These are phyloP conservation scores for Tricholaema leucomelas DNA, from an alignment of 2,113 vertebrate species.

Conservation along the genomic window DNA sequence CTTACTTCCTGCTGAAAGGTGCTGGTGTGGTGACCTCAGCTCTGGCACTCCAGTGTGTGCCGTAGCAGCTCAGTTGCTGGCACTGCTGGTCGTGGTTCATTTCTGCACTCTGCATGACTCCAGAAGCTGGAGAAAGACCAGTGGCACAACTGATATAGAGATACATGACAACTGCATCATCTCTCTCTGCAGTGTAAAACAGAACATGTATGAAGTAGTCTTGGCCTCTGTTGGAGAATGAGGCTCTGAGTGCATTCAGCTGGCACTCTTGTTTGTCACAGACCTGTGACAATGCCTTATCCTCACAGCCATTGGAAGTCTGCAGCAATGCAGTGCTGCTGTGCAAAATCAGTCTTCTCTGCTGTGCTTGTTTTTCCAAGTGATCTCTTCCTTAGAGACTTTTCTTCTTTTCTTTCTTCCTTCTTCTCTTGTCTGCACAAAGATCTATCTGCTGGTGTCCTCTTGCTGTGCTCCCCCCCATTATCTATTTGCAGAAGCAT, in stretches of 20 bases:
- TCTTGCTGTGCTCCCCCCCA: fast-evolving
- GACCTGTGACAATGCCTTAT: background rate
- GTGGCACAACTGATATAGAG: background rate
- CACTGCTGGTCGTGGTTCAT: background rate
- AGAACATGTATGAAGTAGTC: background rate
- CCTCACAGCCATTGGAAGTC: background rate
- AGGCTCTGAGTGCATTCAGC: background rate
- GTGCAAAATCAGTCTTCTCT: background rate
- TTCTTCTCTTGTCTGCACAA: background rate
- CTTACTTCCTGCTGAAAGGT: background rate
- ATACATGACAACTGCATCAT: background rate
- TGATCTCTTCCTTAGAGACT: background rate
- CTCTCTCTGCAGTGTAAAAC: background rate
- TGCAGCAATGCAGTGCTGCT: background rate
- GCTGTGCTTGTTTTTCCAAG: background rate
- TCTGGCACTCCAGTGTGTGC: background rate
- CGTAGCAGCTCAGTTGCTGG: background rate
- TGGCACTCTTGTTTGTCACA: background rate
- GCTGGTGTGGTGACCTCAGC: background rate
- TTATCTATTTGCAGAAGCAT: background rate
- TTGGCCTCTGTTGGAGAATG: background rate
- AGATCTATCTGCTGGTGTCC: background rate
- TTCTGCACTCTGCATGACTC: background rate
- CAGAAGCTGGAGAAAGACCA: background rate
- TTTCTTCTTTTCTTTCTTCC: background rate